Base-by-base conservation (phyloP, 1,140 invertebrate genomes). In the Drosophila tani region DNA sequence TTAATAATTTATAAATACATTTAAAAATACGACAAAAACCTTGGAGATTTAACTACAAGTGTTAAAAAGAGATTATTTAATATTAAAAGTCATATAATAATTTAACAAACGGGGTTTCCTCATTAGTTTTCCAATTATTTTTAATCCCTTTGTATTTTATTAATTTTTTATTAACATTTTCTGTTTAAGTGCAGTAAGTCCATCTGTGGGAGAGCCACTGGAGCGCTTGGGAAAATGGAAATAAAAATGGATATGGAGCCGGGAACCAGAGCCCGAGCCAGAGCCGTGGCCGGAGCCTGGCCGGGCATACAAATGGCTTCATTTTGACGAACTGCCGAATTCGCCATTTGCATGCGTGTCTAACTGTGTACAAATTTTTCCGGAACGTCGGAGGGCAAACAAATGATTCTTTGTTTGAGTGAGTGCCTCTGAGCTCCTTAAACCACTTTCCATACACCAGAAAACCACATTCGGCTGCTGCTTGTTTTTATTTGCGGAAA, bases 231-330 rank as follows among this genome's bases (percentile, higher is more conserved):
- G 17, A 27, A 38, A 56, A 47, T 15, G 29, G 15, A 43, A 29
- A 19, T 35, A n/a, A 59, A 66, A 59, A 66, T 41, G 50, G 17
- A 56, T 21, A 70, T 41, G 43, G 45, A 32, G 41, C 19, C 11
- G 45, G 45, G 32, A 41, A 14, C 2, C 15, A 15, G 40, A 6
- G 40, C 5, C 27, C 5, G 12, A 15, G 15, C 40, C 17, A 38
- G 51, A 11, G 8, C 15, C 40, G 6, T 6, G 7, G 17, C 12
- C 35, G 73, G 74, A 46, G 74, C 38, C 63, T 51, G 56, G 64
- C 59, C 58, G 74, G 77, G 68, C 81, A 83, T 87, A 87, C 84
- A 88, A 87, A 87, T 87, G 81, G 68, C 84, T 87, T 87, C 77
- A 87, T 87, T 84, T 81, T 53, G 65, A 79, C 58, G 67, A 79